Base-by-base conservation (phyloP, 2,113 vertebrate species). In the Pogonocichla stellata region DNA sequence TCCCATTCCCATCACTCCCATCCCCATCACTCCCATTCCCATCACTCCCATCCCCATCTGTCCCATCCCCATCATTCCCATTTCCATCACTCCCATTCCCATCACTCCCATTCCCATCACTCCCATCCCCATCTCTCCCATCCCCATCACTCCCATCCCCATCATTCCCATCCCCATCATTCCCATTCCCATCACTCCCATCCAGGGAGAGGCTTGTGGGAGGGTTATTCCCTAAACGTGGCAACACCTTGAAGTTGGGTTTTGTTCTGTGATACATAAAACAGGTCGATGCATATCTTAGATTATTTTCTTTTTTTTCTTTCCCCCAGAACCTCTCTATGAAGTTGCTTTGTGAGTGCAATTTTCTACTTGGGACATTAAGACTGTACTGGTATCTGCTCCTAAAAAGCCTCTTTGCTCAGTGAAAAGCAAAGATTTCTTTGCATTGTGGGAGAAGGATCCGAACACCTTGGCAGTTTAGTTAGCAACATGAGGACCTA, bases 281-380 rank as follows among this genome's bases (percentile, higher is more conserved):
- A 69, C 3, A 12, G 3, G 7, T 14, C 18, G 23, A 67, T 57
- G 24, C 33, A 20, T 22, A 29, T 19, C 51, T 53, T 53, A 51
- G 50, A 51, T 51, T 48, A 0, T 42, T 61, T n/a, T 33, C n/a
- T 23, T 73, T 54, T 34, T 74, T 72, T 72, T 17, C 9, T 77
- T 80, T 18, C 5, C 13, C 25, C 50, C 92, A 97, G 97, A 69
- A 23, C 6, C 24, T 51, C 11, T 40, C 45, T 96, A 90, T 29
- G 81, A 90, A 92, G 93, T 95, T 20, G 31, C 58, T 60, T 96
- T 97, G 97, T 97, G 62, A 97, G 97, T 97, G 48, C 28, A 6
- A 6, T 36, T 51, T 65, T 54, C 79, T 58, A 4, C 6, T n/a
- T n/a, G 29, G 36, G 25, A 23, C 6, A 3, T 36, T 66, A 34